Conservation (phyloP, 2,888 invertebrate genomes). For the Steinernema scapterisci region DNA sequence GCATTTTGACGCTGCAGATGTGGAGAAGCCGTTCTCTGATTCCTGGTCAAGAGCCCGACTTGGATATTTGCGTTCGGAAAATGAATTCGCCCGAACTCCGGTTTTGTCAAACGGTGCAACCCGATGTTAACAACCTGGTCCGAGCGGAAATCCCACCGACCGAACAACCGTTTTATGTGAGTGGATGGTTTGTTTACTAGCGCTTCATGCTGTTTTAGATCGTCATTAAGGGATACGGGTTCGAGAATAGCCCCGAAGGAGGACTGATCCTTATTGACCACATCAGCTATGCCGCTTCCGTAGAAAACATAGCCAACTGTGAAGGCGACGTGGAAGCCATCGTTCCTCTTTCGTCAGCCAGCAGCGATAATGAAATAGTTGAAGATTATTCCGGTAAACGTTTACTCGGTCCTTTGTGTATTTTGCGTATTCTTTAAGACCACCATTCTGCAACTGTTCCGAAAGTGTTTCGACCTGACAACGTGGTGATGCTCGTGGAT, state of each 20-base stretch:
- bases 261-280: conserved; percentile 52
- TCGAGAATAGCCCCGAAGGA: conserved; percentile 56
- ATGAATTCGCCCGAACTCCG: conserved; percentile 46
- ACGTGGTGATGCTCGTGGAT: background rate
- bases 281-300: conserved; percentile 53
- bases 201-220: conserved; percentile 40
- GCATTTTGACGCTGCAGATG: conserved; percentile 50
- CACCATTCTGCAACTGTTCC: background rate
- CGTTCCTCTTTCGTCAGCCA: background rate
- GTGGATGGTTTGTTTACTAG: background rate
- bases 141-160: conserved; percentile 53
- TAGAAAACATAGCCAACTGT: conserved; percentile 53
- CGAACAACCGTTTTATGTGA: conserved; percentile 52
- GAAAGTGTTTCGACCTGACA: background rate
- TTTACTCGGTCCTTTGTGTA: background rate
- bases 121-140: conserved; percentile 52
- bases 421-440: background rate
- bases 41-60: conserved; percentile 46
- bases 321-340: conserved; percentile 38
- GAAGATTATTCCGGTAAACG: background rate
- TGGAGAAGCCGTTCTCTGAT: conserved; percentile 48
- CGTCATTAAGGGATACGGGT: conserved; percentile 53
- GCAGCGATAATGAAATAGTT: background rate
- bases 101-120: conserved; percentile 51
- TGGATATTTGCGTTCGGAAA: conserved; percentile 53